phyloP scores from a whole-genome alignment of 1,140 invertebrate genomes.

The Hypsibius dujardini region DNA sequence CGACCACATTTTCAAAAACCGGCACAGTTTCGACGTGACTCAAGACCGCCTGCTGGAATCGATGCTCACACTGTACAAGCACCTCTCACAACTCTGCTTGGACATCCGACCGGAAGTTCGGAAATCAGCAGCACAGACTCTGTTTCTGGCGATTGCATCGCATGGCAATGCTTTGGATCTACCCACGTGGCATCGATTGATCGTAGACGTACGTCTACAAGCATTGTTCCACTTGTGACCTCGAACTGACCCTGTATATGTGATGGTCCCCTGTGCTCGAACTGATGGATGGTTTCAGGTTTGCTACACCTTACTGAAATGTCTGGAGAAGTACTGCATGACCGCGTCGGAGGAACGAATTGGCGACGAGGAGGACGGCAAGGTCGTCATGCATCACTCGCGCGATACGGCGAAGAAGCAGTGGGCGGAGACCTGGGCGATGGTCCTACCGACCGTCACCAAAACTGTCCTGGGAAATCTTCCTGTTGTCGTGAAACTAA shows the following conservation, averaged over 20 bases:
- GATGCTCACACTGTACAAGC: constrained; percentile 30
- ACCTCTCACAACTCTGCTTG: constrained; percentile 65
- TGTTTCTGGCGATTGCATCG: constrained; percentile 89
- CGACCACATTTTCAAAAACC: constrained; percentile 87
- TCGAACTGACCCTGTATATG: too few relatives aligned
- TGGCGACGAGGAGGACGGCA: constrained; percentile 53
- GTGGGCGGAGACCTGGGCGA: constrained; percentile 88
- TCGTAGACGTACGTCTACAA: constrained; percentile 30
- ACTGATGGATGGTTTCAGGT: not conserved
- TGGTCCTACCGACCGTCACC: constrained; percentile 34
- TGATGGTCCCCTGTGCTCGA: not conserved
- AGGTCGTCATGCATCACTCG: constrained; percentile 93
- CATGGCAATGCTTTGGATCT: constrained; percentile 71
- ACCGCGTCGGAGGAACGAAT: constrained; percentile 49
- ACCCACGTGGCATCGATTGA: constrained; percentile 57
- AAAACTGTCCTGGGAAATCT: not conserved
- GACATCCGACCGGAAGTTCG: constrained; percentile 82
- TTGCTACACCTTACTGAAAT: constrained; percentile 9
- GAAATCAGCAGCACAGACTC: constrained; percentile 92
- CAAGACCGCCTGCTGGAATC: not conserved
- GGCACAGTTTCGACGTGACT: constrained; percentile 53
- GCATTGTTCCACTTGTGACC: too few relatives aligned
- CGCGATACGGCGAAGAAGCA: constrained; percentile 97
- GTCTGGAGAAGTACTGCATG: constrained; percentile 1
- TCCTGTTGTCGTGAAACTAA: not conserved